A percentile compares a stretch with the other conserved stretches of the same genome.
These are phyloP conservation scores for Copsychus sechellarum DNA, from an alignment of 2,113 vertebrate genomes.

Conservation along the genomic window DNA sequence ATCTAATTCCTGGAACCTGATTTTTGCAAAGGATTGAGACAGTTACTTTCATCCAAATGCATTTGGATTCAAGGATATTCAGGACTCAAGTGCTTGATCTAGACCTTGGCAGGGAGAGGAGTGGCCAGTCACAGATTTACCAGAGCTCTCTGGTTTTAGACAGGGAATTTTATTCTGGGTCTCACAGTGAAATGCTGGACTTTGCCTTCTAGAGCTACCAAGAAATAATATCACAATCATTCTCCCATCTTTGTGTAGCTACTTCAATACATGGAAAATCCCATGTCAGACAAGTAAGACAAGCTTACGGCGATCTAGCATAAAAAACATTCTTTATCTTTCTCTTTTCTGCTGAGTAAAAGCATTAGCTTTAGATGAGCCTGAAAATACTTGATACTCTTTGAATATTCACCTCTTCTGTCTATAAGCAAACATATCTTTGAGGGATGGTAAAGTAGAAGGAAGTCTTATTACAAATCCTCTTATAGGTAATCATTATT, in stretches of 20 bases:
- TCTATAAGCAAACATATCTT: neutral
- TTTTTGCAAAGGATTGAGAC: neutral
- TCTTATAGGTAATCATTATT: neutral
- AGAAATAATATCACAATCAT: neutral
- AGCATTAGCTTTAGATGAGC: neutral
- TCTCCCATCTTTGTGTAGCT: neutral
- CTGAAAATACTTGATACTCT: neutral
- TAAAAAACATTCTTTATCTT: neutral
- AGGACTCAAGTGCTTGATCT: neutral
- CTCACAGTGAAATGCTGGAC: neutral
- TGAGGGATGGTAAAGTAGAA: neutral
- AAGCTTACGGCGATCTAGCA: neutral
- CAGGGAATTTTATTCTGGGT: neutral
- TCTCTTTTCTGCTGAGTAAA: neutral
- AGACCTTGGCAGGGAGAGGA: neutral
- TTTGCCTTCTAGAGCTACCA: neutral
- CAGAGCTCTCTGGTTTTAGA: neutral
- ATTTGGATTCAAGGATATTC: neutral
- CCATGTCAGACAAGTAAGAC: neutral
- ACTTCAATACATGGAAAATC: neutral
- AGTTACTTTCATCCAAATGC: neutral
- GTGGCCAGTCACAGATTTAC: neutral
- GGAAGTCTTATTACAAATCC: neutral
- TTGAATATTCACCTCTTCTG: neutral
- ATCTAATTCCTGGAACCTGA: neutral